Conservation (phyloP, 2,113 vertebrate genomes). For the Thomomys bottae region DNA sequence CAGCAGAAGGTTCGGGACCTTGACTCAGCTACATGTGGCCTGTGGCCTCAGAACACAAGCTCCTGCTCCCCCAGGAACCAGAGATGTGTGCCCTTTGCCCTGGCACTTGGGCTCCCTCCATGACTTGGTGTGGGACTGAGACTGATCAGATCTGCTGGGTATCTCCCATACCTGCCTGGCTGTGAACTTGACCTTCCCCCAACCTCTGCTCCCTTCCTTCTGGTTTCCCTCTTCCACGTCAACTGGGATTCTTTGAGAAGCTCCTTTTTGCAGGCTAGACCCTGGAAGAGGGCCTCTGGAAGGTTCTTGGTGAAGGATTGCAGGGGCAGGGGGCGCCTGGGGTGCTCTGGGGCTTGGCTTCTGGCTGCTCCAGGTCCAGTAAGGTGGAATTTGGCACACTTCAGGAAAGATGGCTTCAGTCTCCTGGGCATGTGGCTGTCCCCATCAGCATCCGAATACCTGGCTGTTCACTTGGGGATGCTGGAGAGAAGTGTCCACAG, state of each 20-base stretch:
- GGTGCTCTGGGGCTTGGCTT: not conserved
- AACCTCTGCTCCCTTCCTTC: accelerated
- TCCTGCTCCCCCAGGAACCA: not conserved
- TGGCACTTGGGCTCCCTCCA: slow-evolving; percentile 46
- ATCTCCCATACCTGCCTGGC: not conserved
- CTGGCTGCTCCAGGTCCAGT: not conserved
- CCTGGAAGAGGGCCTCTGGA: not conserved
- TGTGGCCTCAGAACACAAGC: not conserved
- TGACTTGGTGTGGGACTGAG: not conserved
- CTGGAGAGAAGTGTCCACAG: not conserved
- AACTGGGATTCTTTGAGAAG: not conserved
- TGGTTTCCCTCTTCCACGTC: not conserved
- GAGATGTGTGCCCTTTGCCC: slow-evolving; percentile 41
- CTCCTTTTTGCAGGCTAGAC: not conserved
- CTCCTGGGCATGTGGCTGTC: slow-evolving; percentile 43
- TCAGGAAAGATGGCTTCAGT: not conserved
- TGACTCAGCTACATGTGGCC: not conserved
- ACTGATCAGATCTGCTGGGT: too few species aligned
- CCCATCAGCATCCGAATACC: not conserved
- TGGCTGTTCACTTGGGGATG: not conserved
- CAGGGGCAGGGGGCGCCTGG: not conserved
- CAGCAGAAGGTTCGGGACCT: not conserved
- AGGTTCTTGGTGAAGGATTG: not conserved
- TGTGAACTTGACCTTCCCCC: not conserved
- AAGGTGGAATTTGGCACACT: not conserved